Conservation (phyloP, 2,797 vertebrate genomes). For the Lateolabrax maculatus region DNA sequence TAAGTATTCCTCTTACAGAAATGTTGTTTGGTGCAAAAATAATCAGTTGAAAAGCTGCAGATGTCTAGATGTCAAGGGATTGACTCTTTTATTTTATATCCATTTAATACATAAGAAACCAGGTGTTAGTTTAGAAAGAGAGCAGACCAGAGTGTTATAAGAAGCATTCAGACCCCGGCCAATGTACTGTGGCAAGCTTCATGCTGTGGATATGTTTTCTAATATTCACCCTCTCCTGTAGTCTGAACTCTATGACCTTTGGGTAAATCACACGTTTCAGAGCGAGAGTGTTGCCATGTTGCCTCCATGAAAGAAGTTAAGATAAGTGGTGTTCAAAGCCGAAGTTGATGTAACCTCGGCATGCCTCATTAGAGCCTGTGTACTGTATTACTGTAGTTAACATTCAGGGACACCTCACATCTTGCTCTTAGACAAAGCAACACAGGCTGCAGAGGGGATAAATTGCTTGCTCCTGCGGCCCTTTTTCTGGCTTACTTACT, state of each 20-base stretch:
- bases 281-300: background rate
- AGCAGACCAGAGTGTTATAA: background rate
- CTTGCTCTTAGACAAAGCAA: background rate
- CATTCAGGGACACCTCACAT: conserved; percentile 15
- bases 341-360: conserved; percentile 24
- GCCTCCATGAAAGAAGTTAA: background rate
- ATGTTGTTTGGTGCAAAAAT: background rate
- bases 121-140: background rate
- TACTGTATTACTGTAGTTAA: conserved; percentile 26
- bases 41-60: conserved; percentile 1
- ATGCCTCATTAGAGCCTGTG: conserved; percentile 33
- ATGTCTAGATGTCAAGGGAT: conserved; percentile 6
- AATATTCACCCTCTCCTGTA: conserved; percentile 9
- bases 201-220: background rate
- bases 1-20: background rate
- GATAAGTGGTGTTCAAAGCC: conserved; percentile 15
- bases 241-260: conserved; percentile 11
- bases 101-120: background rate
- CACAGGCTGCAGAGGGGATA: conserved; percentile 22
- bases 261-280: conserved; percentile 22
- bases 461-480: conserved; percentile 6
- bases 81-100: background rate
- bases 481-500: background rate
- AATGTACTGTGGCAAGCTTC: background rate
- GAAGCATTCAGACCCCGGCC: background rate